Evolutionary conservation across 2,797 vertebrate genomes (phyloP).

Genomic region (Lepus oiostolus): DNA sequence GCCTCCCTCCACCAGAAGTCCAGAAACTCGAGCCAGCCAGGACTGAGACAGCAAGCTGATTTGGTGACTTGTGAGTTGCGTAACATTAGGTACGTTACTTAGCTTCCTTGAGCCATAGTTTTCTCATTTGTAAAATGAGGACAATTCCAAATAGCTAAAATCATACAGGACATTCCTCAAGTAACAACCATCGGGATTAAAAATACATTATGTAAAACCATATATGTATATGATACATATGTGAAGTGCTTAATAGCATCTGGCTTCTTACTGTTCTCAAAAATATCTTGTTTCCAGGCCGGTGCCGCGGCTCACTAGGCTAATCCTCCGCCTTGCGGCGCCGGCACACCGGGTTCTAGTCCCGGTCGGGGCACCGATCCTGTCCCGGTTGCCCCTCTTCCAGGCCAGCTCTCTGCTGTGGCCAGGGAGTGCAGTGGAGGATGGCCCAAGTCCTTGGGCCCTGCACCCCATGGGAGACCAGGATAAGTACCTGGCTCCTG

Average conservation of each 20-base stretch:
- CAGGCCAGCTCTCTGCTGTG: too few species aligned
- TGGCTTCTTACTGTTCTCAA: not conserved
- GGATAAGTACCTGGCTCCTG: too few species aligned
- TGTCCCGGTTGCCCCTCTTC: too few species aligned
- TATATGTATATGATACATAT: not conserved
- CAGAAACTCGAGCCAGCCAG: not conserved
- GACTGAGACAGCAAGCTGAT: not conserved
- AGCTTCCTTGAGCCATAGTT: not conserved
- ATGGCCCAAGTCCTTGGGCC: too few species aligned
- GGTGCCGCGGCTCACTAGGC: too few species aligned
- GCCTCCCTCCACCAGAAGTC: too few species aligned
- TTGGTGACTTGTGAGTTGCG: not conserved
- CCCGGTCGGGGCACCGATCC: too few species aligned
- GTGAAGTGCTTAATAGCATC: not conserved
- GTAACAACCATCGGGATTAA: not conserved
- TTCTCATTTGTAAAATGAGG: constrained; percentile 36
- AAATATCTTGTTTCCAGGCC: not conserved
- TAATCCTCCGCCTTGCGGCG: too few species aligned
- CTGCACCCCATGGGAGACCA: too few species aligned
- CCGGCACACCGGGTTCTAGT: too few species aligned
- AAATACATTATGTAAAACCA: not conserved
- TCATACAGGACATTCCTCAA: not conserved
- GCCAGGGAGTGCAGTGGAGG: too few species aligned
- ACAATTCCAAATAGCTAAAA: not conserved
- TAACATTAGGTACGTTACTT: not conserved